Percentiles rank a stretch among this genome's conserved stretches.
phyloP scores from a whole-genome alignment of 2,888 invertebrate genomes.

The Hirtodrosophila histrioides region DNA sequence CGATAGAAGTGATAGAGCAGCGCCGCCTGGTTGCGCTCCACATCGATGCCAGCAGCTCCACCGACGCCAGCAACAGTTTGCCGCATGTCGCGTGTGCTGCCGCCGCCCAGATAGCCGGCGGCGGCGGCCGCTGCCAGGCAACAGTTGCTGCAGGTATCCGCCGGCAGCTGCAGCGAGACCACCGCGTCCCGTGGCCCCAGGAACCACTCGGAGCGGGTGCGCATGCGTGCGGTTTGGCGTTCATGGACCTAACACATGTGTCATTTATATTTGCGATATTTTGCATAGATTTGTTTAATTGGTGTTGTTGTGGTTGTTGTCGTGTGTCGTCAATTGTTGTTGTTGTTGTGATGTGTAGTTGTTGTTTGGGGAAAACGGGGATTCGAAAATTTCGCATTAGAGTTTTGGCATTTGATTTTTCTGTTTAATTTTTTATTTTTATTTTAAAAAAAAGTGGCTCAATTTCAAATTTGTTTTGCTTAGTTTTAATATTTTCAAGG shows the following conservation, averaged over 20 bases:
- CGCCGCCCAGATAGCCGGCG: slow-evolving; percentile 77
- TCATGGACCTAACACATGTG: slow-evolving; percentile 91
- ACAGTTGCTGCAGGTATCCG: slow-evolving; percentile 82
- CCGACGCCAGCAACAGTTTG: slow-evolving; percentile 36
- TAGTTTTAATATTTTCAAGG: slow-evolving; percentile 17
- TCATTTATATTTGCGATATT: slow-evolving; percentile 27
- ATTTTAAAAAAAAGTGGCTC: neutral
- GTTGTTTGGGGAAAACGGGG: slow-evolving; percentile 65
- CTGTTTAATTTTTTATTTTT: slow-evolving; percentile 1
- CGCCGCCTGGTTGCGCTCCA: slow-evolving; percentile 56
- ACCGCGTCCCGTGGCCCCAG: slow-evolving; percentile 85
- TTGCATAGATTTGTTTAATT: neutral
- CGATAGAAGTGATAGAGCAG: slow-evolving; percentile 78
- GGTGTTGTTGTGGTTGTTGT: slow-evolving; percentile 16
- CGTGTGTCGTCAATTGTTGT: slow-evolving; percentile 43
- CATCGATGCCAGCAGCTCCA: slow-evolving; percentile 37
- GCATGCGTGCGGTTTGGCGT: slow-evolving; percentile 97
- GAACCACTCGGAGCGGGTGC: slow-evolving; percentile 99
- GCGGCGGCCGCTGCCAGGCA: slow-evolving; percentile 73
- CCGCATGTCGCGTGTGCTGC: slow-evolving; percentile 74
- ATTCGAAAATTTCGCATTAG: slow-evolving; percentile 77
- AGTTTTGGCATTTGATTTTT: slow-evolving; percentile 52
- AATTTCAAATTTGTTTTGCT: slow-evolving; percentile 31
- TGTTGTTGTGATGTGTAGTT: slow-evolving; percentile 39
- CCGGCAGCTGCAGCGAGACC: slow-evolving; percentile 77